Percentiles rank a stretch among this genome's conserved stretches.
Evolutionary conservation across 2,113 vertebrate species (phyloP).

Genomic region (Phrynocephalus versicolor): DNA sequence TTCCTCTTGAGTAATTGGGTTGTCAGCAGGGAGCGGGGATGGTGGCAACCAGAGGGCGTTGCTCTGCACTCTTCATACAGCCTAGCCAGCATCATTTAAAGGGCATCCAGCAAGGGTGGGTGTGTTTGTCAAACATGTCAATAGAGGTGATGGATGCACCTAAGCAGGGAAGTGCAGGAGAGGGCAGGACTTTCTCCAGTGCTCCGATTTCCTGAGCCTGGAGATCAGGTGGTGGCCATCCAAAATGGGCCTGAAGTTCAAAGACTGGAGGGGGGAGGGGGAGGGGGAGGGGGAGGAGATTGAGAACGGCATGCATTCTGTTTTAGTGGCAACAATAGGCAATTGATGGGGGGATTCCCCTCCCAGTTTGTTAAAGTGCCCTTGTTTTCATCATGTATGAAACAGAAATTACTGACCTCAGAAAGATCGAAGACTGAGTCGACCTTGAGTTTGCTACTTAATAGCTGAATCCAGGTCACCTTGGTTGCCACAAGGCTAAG

Average conservation of each 20-base stretch:
- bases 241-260: neutral
- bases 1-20: conserved; percentile 20
- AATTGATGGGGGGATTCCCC: too few species aligned
- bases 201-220: neutral
- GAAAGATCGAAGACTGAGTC: too few species aligned
- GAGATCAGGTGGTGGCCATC: neutral
- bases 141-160: conserved; percentile 22
- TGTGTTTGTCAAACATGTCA: conserved; percentile 32
- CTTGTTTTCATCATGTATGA: neutral
- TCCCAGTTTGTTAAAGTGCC: too few species aligned
- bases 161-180: neutral
- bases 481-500: too few species aligned
- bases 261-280: neutral
- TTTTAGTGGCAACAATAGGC: too few species aligned
- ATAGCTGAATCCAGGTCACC: too few species aligned
- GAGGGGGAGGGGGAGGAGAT: too few species aligned
- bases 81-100: conserved; percentile 25
- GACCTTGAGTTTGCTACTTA: too few species aligned
- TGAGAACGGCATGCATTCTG: neutral
- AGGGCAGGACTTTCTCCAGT: neutral
- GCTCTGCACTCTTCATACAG: conserved; percentile 7
- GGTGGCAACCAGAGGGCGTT: conserved; percentile 19
- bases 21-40: conserved; percentile 4
- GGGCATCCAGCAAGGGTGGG: conserved; percentile 24
- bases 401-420: neutral